Evolutionary conservation across 2,888 invertebrate genomes (phyloP).

Genomic region (Cenopis cana): DNA sequence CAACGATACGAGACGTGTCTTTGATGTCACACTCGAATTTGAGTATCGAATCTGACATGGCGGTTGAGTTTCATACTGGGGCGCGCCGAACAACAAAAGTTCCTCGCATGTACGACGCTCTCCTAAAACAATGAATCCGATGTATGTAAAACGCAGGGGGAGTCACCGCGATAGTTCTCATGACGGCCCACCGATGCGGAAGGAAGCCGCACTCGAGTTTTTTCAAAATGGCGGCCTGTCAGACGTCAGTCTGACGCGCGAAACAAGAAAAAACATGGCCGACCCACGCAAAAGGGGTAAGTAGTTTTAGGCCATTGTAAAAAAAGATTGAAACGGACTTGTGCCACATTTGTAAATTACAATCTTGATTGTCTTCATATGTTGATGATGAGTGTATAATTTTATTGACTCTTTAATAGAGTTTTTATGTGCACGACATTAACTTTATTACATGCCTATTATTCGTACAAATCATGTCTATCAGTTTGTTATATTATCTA

Average conservation of each 20-base stretch:
- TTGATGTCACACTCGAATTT: constrained; percentile 38
- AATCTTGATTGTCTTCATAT: background rate
- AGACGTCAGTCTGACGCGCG: constrained; percentile 74
- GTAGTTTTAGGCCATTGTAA: constrained; percentile 53
- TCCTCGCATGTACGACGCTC: constrained; percentile 71
- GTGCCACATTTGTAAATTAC: background rate
- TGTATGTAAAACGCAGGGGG: constrained; percentile 82
- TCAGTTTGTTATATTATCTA: too few species aligned
- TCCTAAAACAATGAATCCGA: constrained; percentile 82
- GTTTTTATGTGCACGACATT: too few species aligned
- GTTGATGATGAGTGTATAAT: too few species aligned
- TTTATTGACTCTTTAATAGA: too few species aligned
- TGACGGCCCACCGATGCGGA: constrained; percentile 80
- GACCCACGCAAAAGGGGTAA: constrained; percentile 62
- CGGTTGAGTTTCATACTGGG: constrained; percentile 64
- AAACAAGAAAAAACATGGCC: constrained; percentile 79
- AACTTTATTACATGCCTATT: too few species aligned
- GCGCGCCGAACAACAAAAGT: constrained; percentile 75
- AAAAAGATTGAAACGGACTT: constrained; percentile 21
- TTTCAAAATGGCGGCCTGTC: constrained; percentile 83
- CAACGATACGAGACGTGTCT: constrained; percentile 28
- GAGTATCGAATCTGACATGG: constrained; percentile 52
- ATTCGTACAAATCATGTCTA: too few species aligned
- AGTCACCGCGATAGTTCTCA: constrained; percentile 81
- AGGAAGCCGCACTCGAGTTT: constrained; percentile 83